A percentile compares a stretch with the other conserved stretches of the same genome.
phyloP scores from a whole-genome alignment of 1,140 invertebrate genomes.

The Achroia grisella region DNA sequence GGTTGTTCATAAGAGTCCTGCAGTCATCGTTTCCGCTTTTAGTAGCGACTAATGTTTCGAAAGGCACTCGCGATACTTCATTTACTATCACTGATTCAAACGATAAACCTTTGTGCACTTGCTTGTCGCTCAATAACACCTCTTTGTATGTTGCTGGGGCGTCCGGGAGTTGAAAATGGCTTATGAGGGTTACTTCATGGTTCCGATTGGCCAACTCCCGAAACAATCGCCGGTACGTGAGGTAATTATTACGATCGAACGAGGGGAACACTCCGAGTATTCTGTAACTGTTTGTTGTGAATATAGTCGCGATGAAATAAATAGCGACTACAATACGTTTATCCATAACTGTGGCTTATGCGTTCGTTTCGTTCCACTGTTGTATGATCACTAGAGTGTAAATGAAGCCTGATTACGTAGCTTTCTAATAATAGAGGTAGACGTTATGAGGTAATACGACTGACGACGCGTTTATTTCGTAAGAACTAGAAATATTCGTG shows the following conservation, averaged over 20 bases:
- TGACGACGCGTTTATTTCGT: slow-evolving; percentile 54
- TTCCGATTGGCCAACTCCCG: slow-evolving; percentile 77
- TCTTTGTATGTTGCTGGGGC: slow-evolving; percentile 74
- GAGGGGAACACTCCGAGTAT: slow-evolving; percentile 80
- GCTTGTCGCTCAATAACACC: slow-evolving; percentile 60
- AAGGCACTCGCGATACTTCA: slow-evolving; percentile 59
- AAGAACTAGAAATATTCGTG: slow-evolving; percentile 59
- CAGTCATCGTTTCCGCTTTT: slow-evolving; percentile 72
- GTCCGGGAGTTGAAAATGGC: slow-evolving; percentile 74
- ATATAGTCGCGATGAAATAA: slow-evolving; percentile 35
- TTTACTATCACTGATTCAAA: slow-evolving; percentile 61
- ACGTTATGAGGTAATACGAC: slow-evolving; percentile 59
- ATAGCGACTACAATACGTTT: slow-evolving; percentile 33
- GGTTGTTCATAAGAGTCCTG: slow-evolving; percentile 66
- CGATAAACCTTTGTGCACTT: slow-evolving; percentile 54
- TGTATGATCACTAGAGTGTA: slow-evolving; percentile 53
- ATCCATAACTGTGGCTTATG: slow-evolving; percentile 34
- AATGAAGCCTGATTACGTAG: slow-evolving; percentile 40
- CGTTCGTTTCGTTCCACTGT: slow-evolving; percentile 44
- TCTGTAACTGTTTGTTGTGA: slow-evolving; percentile 45
- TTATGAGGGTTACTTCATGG: slow-evolving; percentile 81
- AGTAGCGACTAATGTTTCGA: slow-evolving; percentile 60
- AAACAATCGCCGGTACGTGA: slow-evolving; percentile 78
- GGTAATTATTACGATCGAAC: slow-evolving; percentile 80
- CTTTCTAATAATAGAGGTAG: slow-evolving; percentile 64